phyloP scores from a whole-genome alignment of 2,113 vertebrate species.

The Ochotona princeps region DNA sequence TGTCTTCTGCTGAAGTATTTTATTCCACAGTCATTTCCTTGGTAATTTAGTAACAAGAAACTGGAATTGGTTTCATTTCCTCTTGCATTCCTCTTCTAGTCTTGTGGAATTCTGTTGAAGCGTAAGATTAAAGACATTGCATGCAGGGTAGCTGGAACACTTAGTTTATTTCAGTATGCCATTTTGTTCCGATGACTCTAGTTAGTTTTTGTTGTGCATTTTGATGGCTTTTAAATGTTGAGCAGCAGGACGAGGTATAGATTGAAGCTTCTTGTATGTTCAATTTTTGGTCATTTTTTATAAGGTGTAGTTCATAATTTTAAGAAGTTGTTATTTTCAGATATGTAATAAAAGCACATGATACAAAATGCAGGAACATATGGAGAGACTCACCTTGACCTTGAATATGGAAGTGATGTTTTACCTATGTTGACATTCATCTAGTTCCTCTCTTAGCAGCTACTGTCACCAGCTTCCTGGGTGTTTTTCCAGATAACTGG shows the following conservation, averaged over 20 bases:
- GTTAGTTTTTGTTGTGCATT: constrained; percentile 23
- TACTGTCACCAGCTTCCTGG: not conserved
- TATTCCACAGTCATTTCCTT: constrained; percentile 78
- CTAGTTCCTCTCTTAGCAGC: not conserved
- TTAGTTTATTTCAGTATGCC: not conserved
- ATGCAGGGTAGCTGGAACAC: not conserved
- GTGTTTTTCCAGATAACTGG: not conserved
- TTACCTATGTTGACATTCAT: not conserved
- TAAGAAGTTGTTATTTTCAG: constrained; percentile 44
- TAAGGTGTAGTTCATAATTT: constrained; percentile 13
- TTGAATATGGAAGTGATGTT: not conserved
- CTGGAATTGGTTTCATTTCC: constrained; percentile 81
- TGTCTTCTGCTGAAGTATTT: constrained; percentile 72
- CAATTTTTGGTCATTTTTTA: not conserved
- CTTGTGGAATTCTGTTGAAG: not conserved
- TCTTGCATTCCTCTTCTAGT: constrained; percentile 74
- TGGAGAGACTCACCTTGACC: not conserved
- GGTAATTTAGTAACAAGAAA: constrained; percentile 43
- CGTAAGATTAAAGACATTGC: not conserved
- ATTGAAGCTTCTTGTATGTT: not conserved
- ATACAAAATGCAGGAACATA: not conserved
- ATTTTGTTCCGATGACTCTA: not conserved
- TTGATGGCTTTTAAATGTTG: constrained; percentile 39
- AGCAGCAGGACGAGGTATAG: not conserved
- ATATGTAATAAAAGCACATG: not conserved